phyloP scores from a whole-genome alignment of 2,113 vertebrate species.

The Sebastes fasciatus region DNA sequence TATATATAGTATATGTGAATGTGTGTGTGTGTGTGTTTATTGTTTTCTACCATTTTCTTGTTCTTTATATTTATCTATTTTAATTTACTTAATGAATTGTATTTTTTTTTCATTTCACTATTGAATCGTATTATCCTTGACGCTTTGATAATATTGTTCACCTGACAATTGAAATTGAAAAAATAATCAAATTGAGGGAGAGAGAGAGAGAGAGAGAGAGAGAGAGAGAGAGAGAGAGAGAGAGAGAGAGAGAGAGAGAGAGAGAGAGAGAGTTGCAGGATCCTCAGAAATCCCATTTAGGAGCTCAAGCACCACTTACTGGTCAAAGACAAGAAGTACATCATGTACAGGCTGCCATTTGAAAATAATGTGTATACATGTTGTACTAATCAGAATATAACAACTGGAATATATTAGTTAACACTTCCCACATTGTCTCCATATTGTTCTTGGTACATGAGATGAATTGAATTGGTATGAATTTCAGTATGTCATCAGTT shows the following conservation, averaged over 20 bases:
- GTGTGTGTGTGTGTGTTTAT: too few relatives aligned
- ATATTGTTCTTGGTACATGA: not conserved
- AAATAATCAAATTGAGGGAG: too few relatives aligned
- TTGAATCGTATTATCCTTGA: too few relatives aligned
- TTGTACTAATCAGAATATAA: not conserved
- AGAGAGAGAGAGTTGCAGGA: not conserved
- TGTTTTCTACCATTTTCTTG: too few relatives aligned
- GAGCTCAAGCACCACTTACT: constrained; percentile 75
- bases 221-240: constrained; percentile 17
- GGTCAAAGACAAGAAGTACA: constrained; percentile 70
- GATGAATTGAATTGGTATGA: not conserved
- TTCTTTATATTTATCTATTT: too few relatives aligned
- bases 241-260: constrained; percentile 1
- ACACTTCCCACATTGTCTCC: not conserved
- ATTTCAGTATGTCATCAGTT: not conserved
- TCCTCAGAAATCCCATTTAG: constrained; percentile 31
- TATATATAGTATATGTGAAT: too few relatives aligned
- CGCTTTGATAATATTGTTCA: too few relatives aligned
- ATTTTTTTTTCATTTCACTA: too few relatives aligned
- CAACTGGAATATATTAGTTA: not conserved
- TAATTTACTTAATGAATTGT: too few relatives aligned
- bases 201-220: not conserved
- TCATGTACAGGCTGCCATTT: not conserved
- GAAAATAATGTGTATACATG: not conserved
- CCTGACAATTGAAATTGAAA: too few relatives aligned